Conservation (phyloP, 2,888 invertebrate species). For the Leucophenga maculata region DNA sequence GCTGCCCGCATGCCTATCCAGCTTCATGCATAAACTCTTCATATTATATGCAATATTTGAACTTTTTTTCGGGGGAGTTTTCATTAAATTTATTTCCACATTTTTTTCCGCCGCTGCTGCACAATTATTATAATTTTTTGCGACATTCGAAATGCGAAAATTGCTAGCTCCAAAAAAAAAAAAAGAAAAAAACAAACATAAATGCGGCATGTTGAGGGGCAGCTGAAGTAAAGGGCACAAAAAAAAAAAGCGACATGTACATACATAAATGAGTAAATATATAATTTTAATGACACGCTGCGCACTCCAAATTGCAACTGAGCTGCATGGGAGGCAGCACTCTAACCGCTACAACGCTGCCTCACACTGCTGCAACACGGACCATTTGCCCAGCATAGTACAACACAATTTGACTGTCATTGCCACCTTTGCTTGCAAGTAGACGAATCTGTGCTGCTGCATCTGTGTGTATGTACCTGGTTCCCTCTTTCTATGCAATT, state of each 20-base stretch:
- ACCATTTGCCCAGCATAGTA: constrained; percentile 22
- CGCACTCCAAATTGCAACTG: constrained; percentile 20
- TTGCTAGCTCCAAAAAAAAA: constrained; percentile 7
- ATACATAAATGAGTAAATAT: constrained; percentile 18
- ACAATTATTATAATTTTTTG: constrained; percentile 20
- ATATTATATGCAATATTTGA: constrained; percentile 17
- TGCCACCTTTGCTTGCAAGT: constrained; percentile 39
- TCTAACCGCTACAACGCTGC: background rate
- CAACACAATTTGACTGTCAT: constrained; percentile 41
- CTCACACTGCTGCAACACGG: background rate
- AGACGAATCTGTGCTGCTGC: background rate
- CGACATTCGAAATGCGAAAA: constrained; percentile 12
- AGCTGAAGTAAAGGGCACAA: background rate
- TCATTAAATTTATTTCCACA: too few relatives aligned
- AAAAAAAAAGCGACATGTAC: background rate
- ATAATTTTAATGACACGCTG: constrained; percentile 23
- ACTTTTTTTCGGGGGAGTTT: background rate
- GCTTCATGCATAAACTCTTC: background rate
- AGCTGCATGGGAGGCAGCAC: background rate
- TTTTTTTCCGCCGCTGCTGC: too few relatives aligned
- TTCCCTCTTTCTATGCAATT: constrained; percentile 34
- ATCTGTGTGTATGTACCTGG: constrained; percentile 35
- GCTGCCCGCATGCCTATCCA: background rate
- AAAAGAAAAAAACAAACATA: background rate
- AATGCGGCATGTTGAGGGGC: background rate